Base-by-base conservation (phyloP, 2,888 invertebrate genomes). In the Mimumesa dahlbomi region DNA sequence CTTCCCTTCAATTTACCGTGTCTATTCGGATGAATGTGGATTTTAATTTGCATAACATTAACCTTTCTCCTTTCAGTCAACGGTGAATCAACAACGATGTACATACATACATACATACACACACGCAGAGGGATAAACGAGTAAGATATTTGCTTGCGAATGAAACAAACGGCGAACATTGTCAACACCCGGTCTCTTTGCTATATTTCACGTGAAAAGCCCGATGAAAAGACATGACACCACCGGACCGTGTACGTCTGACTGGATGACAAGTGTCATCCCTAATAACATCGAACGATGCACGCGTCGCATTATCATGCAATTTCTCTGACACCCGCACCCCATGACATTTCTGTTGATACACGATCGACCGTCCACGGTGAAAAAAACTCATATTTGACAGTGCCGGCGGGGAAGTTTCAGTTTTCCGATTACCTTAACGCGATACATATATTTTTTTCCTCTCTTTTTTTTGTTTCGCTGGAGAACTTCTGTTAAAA, bases 211-310 rank as follows among this genome's bases (percentile, higher is more conserved):
- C n/a, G n/a, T n/a, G n/a, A n/a, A n/a, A n/a, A 11, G n/a, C 34
- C 9, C 34, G 25, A 31, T 46, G 50, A 29, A 46, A 40, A 40
- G 16, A 34, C 29, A 6, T 31, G 54, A 19, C 45, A 19, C 14
- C 21, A 18, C 2, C 19, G n/a, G 29, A 40, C 13, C 16, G 7
- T 29, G 21, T 40, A 19, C 53, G 34, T 68, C 21, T n/a, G 22
- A 49, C 22, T 16, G 22, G 53, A 11, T 59, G 68, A 69, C 48
- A 46, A 69, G 43, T 53, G 53, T 68, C 59, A 14, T n/a, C 25
- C 52, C 25, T 66, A 68, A 68, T 67, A 53, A 48, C 58, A 34
- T 7, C 11, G 14, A 19, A 7, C 53, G 36, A 31, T 34, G 34
- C 53, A 34, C 21, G 31, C 49, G 14, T 61, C 46, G 29, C 34